A percentile compares a stretch with the other conserved stretches of the same genome.
Evolutionary conservation across 2,888 invertebrate genomes (phyloP).

Genomic region (Ectemnius continuus): DNA sequence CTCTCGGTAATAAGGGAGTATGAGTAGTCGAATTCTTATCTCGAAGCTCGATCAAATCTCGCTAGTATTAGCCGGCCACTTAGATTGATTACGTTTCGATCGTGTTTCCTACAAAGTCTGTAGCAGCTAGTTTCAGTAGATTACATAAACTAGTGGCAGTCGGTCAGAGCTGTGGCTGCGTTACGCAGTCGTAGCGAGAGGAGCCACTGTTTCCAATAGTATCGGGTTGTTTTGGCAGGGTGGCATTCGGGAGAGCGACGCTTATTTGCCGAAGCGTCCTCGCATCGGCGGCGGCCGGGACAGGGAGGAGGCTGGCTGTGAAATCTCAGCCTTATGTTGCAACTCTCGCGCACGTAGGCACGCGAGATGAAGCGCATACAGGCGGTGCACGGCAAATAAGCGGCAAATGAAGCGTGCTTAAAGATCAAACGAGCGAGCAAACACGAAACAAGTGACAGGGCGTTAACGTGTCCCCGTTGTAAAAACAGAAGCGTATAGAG

Average conservation of each 20-base stretch:
- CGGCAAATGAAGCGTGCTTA: constrained; percentile 70
- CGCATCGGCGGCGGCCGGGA: constrained; percentile 27
- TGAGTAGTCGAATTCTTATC: neutral
- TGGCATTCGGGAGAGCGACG: no score
- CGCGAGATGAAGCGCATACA: constrained; percentile 48
- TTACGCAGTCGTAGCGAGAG: no score
- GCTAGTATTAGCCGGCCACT: neutral
- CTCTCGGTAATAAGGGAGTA: neutral
- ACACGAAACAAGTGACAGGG: constrained; percentile 75
- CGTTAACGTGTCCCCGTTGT: constrained; percentile 70
- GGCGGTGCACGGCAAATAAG: constrained; percentile 60
- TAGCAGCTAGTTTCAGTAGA: no score
- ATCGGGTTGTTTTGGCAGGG: no score
- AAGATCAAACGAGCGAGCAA: constrained; percentile 77
- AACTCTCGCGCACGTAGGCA: constrained; percentile 38
- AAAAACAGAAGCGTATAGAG: constrained; percentile 69
- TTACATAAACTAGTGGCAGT: no score
- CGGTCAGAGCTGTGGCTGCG: no score
- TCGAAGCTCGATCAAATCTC: constrained; percentile 7
- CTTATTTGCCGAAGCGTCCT: constrained; percentile 29
- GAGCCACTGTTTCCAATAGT: no score
- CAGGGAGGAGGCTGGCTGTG: constrained; percentile 36
- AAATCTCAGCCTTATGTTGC: constrained; percentile 60
- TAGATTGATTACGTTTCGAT: neutral
- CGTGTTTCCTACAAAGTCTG: no score